These are phyloP conservation scores for Siniperca knerii DNA, from an alignment of 2,113 vertebrate species.

Conservation along the genomic window DNA sequence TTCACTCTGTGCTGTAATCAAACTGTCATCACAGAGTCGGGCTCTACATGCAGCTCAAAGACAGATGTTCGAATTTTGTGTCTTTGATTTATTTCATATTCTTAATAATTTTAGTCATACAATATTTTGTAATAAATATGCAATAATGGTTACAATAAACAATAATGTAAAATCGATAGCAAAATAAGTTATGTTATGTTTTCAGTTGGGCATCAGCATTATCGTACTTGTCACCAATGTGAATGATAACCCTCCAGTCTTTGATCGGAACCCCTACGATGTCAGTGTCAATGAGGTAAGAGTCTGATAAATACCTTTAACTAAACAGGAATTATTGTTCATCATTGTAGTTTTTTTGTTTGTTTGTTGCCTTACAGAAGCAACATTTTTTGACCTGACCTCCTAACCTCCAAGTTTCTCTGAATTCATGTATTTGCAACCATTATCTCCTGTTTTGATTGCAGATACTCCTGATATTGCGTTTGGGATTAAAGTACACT, in stretches of 20 bases:
- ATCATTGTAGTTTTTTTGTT: neutral
- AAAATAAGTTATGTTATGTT: conserved; percentile 20
- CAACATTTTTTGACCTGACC: too few species aligned
- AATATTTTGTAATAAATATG: neutral
- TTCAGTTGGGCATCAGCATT: rapidly evolving
- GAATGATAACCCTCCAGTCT: conserved; percentile 81
- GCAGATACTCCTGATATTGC: neutral
- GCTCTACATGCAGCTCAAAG: neutral
- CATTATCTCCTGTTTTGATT: neutral
- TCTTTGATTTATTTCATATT: neutral
- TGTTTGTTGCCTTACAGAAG: neutral
- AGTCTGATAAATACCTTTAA: neutral
- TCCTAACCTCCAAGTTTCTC: neutral
- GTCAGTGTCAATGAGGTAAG: conserved; percentile 78
- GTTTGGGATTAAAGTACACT: neutral
- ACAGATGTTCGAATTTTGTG: neutral
- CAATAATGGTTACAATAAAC: neutral
- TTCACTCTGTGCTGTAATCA: neutral
- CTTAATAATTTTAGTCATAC: neutral
- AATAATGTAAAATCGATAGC: neutral
- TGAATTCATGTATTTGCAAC: neutral
- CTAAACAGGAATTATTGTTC: neutral
- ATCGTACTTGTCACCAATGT: rapidly evolving
- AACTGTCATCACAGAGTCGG: neutral
- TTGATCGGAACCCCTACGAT: neutral